Evolutionary conservation across 1,140 invertebrate genomes (phyloP), one percentile per base, ranked within the genome.

Genomic region (Phymastichus coffea): DNA sequence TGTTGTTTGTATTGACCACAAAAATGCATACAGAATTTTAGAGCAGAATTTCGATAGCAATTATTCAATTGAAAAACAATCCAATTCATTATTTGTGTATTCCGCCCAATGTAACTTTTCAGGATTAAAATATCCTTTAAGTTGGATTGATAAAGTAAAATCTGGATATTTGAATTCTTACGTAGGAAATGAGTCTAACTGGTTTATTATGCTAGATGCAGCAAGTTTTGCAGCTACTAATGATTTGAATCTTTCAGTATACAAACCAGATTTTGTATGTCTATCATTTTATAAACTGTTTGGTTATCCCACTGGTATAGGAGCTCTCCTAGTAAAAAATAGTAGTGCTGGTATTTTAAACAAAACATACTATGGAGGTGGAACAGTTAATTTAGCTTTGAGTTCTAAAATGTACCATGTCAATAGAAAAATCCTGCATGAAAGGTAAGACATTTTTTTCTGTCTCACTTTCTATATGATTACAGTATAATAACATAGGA

Each of bases 221-320:
- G 94, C 95, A 1, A 80, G 86, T 38, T 93, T 84, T 80, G 88
- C 87, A 2, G 84, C 88, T n/a, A 93, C 91, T 26, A 93, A 85
- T 76, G 78, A 79, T 17, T 78, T 98, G 43, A 86, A 98, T 82
- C 80, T 98, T 38, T 82, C 83, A 0, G 57, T 69, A 12, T 81
- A 80, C 38, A 85, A 89, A 63, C 91, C 94, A 17, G 94, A 98
- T 78, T 98, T 97, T 83, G 85, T 97, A 0, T 87, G 86, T 47
- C 33, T 98, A 4, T 98, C 96, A 1, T 98, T 98, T 81, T 98
- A 98, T 79, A 99, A 99, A 84, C 93, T 99, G 69, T 98, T 99
- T 83, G 97, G 97, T 3, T 97, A 90, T 80, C 96, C 97, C 6
- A 97, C 95, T 56, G 96, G 91, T n/a, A 75, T 92, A 64, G 96